Conservation (phyloP, 2,888 invertebrate genomes). For the Noctuana brunneofusca region DNA sequence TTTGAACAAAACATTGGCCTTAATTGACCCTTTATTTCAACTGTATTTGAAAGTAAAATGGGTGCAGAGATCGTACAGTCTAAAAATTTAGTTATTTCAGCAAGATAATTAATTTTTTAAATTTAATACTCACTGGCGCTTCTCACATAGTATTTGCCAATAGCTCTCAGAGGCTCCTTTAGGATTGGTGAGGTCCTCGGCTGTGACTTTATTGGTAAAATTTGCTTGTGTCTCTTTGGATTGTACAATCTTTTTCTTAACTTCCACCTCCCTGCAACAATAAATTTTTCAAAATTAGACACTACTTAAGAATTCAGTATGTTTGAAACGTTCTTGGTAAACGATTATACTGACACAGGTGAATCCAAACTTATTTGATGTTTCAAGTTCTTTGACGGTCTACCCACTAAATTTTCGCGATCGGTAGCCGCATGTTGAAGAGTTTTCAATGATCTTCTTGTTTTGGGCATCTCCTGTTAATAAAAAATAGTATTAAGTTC, state of each 20-base stretch:
- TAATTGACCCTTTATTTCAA: no score
- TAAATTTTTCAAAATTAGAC: neutral
- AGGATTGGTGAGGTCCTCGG: conserved; percentile 87
- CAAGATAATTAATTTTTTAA: neutral
- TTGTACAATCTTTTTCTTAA: conserved; percentile 75
- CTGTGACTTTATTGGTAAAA: conserved; percentile 81
- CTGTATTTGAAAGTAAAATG: no score
- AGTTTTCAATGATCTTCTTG: conserved; percentile 88
- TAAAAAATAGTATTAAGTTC: neutral
- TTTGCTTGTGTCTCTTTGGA: conserved; percentile 85
- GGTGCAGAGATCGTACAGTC: no score
- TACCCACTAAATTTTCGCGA: conserved; percentile 90
- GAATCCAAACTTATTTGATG: conserved; percentile 77
- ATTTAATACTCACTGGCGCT: conserved; percentile 79
- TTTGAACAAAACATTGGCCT: no score
- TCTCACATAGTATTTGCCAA: conserved; percentile 90
- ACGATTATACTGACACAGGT: conserved; percentile 64
- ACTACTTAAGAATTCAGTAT: neutral
- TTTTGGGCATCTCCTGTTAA: conserved; percentile 81
- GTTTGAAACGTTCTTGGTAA: neutral
- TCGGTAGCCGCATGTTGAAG: conserved; percentile 88
- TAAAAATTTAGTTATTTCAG: no score
- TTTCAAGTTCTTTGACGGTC: conserved; percentile 78
- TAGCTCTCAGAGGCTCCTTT: conserved; percentile 88
- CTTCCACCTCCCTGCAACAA: conserved; percentile 65